These are phyloP conservation scores for Girardinichthys multiradiatus DNA, from an alignment of 2,113 vertebrate genomes.

Conservation along the genomic window DNA sequence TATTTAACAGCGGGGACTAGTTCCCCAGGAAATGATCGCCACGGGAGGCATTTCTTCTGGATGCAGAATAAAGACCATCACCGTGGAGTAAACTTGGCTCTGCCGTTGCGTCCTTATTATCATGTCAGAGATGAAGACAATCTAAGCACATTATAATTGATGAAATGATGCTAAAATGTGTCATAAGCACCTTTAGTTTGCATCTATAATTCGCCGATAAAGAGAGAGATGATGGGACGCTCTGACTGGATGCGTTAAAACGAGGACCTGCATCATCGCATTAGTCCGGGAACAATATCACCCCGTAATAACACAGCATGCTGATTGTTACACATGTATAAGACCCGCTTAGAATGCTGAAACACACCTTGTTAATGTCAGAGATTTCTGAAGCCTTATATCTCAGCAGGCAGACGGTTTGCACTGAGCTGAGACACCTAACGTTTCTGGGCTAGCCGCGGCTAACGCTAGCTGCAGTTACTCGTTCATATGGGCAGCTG, in stretches of 20 bases:
- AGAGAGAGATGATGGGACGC: conserved; percentile 12
- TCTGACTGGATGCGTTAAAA: conserved; percentile 26
- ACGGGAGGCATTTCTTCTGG: conserved; percentile 36
- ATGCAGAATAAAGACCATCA: conserved; percentile 42
- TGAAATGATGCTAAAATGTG: neutral
- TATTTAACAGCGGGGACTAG: conserved; percentile 19
- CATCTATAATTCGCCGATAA: neutral
- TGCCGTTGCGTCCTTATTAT: neutral
- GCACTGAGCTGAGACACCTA: conserved; percentile 11
- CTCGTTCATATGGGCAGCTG: conserved; percentile 31
- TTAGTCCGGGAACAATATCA: conserved; percentile 21
- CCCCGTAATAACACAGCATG: conserved; percentile 15
- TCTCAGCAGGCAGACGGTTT: conserved; percentile 2
- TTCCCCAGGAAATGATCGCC: conserved; percentile 34
- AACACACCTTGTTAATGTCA: conserved; percentile 16
- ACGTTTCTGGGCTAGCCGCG: conserved; percentile 27
- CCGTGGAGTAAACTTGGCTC: conserved; percentile 49
- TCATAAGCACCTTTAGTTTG: conserved; percentile 3
- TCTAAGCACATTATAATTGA: neutral
- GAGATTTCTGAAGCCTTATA: conserved; percentile 6
- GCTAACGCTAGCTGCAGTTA: conserved; percentile 56
- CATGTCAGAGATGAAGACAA: conserved; percentile 7
- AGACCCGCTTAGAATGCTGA: neutral
- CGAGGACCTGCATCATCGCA: conserved; percentile 48
- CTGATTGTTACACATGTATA: neutral